Evolutionary conservation across 2,888 invertebrate species (phyloP).

Genomic region (Plutella xylostella): DNA sequence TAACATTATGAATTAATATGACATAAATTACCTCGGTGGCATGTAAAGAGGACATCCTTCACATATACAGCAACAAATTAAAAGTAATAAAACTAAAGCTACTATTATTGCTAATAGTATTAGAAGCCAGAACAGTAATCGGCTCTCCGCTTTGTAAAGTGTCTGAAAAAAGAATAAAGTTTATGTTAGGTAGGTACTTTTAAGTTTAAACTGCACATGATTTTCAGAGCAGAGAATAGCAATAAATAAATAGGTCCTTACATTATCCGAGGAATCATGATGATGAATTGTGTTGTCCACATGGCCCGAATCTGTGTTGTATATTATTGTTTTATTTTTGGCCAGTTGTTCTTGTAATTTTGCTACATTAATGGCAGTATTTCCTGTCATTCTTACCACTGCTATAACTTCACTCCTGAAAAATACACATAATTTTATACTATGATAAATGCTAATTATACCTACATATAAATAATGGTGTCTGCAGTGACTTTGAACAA

Average conservation of each 20-base stretch:
- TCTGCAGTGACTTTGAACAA: not conserved
- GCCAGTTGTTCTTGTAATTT: constrained; percentile 74
- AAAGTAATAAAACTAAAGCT: constrained; percentile 75
- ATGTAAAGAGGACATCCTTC: constrained; percentile 87
- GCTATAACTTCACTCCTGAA: constrained; percentile 79
- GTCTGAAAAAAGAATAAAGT: constrained; percentile 75
- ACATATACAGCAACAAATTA: constrained; percentile 86
- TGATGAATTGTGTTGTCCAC: constrained; percentile 17
- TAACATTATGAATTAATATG: not conserved
- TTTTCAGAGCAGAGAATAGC: too few species aligned
- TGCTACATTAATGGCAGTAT: constrained; percentile 78
- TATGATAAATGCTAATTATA: too few species aligned
- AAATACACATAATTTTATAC: constrained; percentile 18
- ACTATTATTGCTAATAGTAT: constrained; percentile 81
- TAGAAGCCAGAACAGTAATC: constrained; percentile 81
- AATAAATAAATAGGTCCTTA: too few species aligned
- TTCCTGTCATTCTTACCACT: constrained; percentile 75
- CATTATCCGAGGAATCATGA: constrained; percentile 28
- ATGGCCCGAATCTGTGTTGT: not conserved
- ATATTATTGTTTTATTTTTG: constrained; percentile 43
- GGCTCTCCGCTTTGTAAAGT: constrained; percentile 78
- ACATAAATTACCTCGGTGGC: constrained; percentile 73
- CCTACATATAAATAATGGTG: not conserved
- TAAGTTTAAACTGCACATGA: not conserved
- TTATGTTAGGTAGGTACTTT: not conserved